phyloP scores from a whole-genome alignment of 1,140 invertebrate genomes.

The Chymomyza costata region DNA sequence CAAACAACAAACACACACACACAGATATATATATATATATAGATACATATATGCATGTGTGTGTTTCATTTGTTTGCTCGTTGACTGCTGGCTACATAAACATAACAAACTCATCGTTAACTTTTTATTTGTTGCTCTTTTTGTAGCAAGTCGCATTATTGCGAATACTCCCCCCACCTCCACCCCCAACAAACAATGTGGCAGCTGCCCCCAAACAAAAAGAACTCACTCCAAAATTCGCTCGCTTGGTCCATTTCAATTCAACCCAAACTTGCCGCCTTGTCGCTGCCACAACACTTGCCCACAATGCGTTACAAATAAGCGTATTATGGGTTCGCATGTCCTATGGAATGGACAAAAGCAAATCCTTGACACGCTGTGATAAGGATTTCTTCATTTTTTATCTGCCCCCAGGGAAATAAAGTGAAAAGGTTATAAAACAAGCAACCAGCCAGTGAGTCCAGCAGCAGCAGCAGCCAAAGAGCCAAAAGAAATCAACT shows the following conservation, averaged over 20 bases:
- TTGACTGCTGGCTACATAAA: constrained; percentile 55
- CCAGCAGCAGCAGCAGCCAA: constrained; percentile 18
- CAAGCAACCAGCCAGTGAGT: constrained; percentile 40
- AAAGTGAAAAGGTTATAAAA: constrained; percentile 75
- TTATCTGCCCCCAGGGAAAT: constrained; percentile 74
- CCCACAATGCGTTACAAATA: constrained; percentile 69
- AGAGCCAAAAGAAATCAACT: constrained; percentile 66
- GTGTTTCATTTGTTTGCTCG: constrained; percentile 63
- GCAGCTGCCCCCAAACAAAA: too few relatives aligned
- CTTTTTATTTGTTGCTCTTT: constrained; percentile 70
- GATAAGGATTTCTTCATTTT: constrained; percentile 75
- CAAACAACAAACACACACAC: too few relatives aligned
- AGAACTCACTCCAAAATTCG: too few relatives aligned
- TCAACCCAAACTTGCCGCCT: constrained; percentile 18
- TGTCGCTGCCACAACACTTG: constrained; percentile 4
- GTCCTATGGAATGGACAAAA: constrained; percentile 69
- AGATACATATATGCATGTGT: constrained; percentile 20
- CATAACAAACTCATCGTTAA: constrained; percentile 73
- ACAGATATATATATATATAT: too few relatives aligned
- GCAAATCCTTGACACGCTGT: constrained; percentile 74
- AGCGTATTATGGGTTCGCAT: constrained; percentile 67
- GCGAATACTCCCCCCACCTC: constrained; percentile 16
- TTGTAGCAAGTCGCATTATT: constrained; percentile 65
- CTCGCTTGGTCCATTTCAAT: too few relatives aligned
- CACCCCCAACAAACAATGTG: too few relatives aligned